Percentiles rank a stretch among this genome's conserved stretches.
phyloP scores from a whole-genome alignment of 2,888 invertebrate genomes.

The Onchidella celtica region DNA sequence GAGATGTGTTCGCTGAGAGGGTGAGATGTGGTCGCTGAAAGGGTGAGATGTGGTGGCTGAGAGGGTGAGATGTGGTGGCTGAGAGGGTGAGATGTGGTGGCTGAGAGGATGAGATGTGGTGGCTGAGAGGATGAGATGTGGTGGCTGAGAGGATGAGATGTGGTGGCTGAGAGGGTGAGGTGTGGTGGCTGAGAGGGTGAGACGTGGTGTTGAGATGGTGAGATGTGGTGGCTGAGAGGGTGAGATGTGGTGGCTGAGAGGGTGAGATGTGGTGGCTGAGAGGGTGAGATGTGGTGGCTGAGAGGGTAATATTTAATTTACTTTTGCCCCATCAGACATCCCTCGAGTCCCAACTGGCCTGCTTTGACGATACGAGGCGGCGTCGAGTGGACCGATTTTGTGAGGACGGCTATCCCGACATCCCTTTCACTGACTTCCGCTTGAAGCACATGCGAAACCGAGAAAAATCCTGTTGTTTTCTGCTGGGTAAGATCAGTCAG shows the following conservation, averaged over 20 bases:
- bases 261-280: background rate
- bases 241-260: background rate
- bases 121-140: background rate
- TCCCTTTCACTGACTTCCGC: slow-evolving; percentile 60
- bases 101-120: background rate
- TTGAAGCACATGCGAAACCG: slow-evolving; percentile 58
- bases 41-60: background rate
- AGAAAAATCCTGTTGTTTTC: slow-evolving; percentile 65
- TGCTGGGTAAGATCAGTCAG: slow-evolving; percentile 59
- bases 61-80: slow-evolving; percentile 1
- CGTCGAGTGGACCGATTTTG: slow-evolving; percentile 66
- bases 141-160: slow-evolving; percentile 2
- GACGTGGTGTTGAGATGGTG: too few species aligned
- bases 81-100: slow-evolving; percentile 15
- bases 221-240: too few species aligned
- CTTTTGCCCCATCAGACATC: too few species aligned
- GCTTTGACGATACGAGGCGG: slow-evolving; percentile 65
- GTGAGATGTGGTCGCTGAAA: background rate
- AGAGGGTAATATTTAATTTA: background rate
- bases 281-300: slow-evolving; percentile 9
- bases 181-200: background rate
- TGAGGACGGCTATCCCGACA: slow-evolving; percentile 62
- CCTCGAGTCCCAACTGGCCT: slow-evolving; percentile 49
- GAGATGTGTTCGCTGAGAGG: background rate
- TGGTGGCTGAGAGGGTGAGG: slow-evolving; percentile 17